Conservation (phyloP, 2,797 vertebrate species). For the Glyptemys insculpta region DNA sequence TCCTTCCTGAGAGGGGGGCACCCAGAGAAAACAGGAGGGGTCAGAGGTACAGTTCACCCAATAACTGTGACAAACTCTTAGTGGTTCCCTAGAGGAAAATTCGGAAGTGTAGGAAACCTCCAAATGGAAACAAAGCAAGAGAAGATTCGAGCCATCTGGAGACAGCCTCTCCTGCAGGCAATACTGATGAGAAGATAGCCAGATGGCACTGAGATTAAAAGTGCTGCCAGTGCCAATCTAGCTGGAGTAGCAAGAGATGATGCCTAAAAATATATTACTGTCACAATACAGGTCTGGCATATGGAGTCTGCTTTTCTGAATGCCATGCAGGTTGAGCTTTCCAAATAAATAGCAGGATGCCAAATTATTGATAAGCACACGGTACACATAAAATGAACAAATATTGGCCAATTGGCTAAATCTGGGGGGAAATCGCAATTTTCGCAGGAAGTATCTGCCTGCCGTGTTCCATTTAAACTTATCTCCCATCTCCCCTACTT, state of each 20-base stretch:
- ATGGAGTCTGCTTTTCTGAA: background rate
- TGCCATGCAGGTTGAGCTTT: background rate
- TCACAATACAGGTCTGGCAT: background rate
- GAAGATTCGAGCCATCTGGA: background rate
- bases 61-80: too few species aligned
- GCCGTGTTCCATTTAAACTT: background rate
- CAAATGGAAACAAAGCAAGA: background rate
- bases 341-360: fast-evolving
- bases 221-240: background rate
- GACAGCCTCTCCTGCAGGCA: background rate
- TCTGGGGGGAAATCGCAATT: background rate
- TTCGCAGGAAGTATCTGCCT: fast-evolving
- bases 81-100: too few species aligned
- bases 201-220: background rate
- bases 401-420: fast-evolving
- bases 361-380: background rate
- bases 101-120: background rate
- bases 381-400: background rate
- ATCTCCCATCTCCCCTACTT: background rate
- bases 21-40: background rate
- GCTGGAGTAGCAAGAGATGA: background rate
- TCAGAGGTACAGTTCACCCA: too few species aligned
- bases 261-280: background rate
- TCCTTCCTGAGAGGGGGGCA: too few species aligned
- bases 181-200: background rate